phyloP scores from a whole-genome alignment of 1,140 invertebrate genomes.

The Trissolcus basalis region DNA sequence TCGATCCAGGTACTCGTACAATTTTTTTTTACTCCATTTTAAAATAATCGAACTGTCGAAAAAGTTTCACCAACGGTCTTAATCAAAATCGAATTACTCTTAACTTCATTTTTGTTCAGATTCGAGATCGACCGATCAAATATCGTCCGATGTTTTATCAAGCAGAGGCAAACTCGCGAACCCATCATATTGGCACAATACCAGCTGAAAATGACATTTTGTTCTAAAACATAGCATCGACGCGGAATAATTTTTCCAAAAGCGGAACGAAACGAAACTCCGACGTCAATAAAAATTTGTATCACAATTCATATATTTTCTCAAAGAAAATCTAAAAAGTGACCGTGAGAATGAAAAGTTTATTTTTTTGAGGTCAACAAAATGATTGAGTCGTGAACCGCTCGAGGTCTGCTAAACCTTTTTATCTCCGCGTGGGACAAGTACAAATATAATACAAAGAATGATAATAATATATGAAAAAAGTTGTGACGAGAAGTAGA shows the following conservation, averaged over 20 bases:
- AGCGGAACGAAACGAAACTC: conserved; percentile 25
- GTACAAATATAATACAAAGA: no score
- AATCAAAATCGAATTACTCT: no score
- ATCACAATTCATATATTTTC: no score
- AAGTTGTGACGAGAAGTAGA: no score
- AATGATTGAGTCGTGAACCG: no score
- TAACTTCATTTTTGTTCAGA: background rate
- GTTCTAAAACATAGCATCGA: conserved; percentile 20
- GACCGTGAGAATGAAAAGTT: background rate
- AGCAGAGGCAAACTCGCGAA: conserved; percentile 13
- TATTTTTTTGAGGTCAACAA: no score
- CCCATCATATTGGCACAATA: conserved; percentile 25
- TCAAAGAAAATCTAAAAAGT: no score
- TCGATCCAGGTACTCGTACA: background rate
- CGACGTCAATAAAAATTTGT: background rate
- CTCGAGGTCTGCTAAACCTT: no score
- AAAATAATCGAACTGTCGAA: conserved; percentile 1
- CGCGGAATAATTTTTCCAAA: conserved; percentile 36
- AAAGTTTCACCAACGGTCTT: background rate
- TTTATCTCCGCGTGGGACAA: no score
- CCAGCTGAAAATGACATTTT: conserved; percentile 37
- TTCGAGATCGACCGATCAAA: conserved; percentile 5
- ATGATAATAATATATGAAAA: no score
- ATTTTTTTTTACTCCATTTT: background rate
- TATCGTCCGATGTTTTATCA: background rate